Percentiles rank a stretch among this genome's conserved stretches.
Evolutionary conservation across 2,888 invertebrate species (phyloP).

Genomic region (Drosophila basisetae): DNA sequence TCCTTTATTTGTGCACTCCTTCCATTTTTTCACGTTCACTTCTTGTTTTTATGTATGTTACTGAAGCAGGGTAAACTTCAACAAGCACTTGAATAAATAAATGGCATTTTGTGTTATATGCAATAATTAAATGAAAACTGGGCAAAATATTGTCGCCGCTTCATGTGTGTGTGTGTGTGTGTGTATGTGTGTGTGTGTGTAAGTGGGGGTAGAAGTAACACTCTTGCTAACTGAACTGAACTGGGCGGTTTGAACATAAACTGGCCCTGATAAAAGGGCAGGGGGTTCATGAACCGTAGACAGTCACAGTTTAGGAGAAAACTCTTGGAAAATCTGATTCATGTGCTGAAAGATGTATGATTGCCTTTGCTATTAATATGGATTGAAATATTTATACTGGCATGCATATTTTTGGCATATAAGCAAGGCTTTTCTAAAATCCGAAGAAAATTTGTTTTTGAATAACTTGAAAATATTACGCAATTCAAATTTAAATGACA

Average conservation of each 20-base stretch:
- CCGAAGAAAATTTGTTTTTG: neutral
- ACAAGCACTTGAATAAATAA: constrained; percentile 77
- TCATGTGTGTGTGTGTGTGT: neutral
- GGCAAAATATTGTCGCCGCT: constrained; percentile 66
- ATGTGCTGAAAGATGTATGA: constrained; percentile 24
- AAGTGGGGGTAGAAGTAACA: constrained; percentile 28
- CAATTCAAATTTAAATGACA: neutral
- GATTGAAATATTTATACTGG: constrained; percentile 10
- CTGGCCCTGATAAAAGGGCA: constrained; percentile 52
- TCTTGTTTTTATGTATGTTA: constrained; percentile 13
- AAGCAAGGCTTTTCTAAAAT: neutral
- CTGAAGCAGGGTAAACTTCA: constrained; percentile 62
- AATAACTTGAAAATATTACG: neutral
- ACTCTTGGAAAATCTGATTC: constrained; percentile 29
- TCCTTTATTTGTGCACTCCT: constrained; percentile 14
- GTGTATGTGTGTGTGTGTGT: constrained; percentile 3
- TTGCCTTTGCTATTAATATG: neutral
- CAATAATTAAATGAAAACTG: constrained; percentile 78
- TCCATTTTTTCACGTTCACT: constrained; percentile 5
- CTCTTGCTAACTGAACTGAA: constrained; percentile 34
- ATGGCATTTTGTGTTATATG: constrained; percentile 77
- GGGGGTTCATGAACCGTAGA: constrained; percentile 50
- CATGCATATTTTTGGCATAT: neutral
- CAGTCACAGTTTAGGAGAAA: constrained; percentile 40
- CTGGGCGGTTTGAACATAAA: constrained; percentile 15